Base-by-base conservation (phyloP, 2,113 vertebrate genomes). In the Bubalus kerabau region DNA sequence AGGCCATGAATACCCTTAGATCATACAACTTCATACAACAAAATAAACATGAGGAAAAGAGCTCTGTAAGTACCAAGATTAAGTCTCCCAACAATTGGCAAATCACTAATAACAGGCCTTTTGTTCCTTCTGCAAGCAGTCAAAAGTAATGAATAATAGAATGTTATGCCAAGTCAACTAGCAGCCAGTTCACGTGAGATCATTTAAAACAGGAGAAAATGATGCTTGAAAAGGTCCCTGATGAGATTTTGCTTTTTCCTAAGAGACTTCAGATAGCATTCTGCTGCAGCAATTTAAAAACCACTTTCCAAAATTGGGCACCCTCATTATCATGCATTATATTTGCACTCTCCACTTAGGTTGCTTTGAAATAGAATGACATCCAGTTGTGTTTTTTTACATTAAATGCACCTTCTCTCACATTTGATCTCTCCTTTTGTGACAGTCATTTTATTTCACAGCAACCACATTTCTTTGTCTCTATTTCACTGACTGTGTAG, bases 131-230 rank as follows among this genome's bases (percentile, higher is more conserved):
- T 90, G 64, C 23, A 92, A 97, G 71, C 0, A 19, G 93, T 98
- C 95, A 96, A 89, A 98, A 97, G 78, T 84, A 96, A 86, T 91
- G 94, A 96, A 91, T 96, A 96, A 97, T 74, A 97, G 93, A 97
- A 95, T 57, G 46, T 62, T 92, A 85, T 87, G 80, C 94, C 67
- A 95, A 95, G 56, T 80, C 15, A 6, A 81, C 92, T 95, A 96
- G 92, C n/a, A 94, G 85, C 82, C 97, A 97, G 94, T 97, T 95
- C 98, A 95, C 8, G 0, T 91, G 88, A 95, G 85, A 98, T 94
- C 94, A 98, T 94, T 97, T 97, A 98, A 96, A 98, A 94, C 56
- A 57, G 67, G 82, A 97, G 95, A 97, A 98, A 98, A 98, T 95
- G 94, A 91, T 85, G 84, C 91, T 95, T 96, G 78, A 97, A 98